Evolutionary conservation across 2,797 vertebrate species (phyloP), one percentile per base, ranked within the genome.

Genomic region (Ciconia nigra): DNA sequence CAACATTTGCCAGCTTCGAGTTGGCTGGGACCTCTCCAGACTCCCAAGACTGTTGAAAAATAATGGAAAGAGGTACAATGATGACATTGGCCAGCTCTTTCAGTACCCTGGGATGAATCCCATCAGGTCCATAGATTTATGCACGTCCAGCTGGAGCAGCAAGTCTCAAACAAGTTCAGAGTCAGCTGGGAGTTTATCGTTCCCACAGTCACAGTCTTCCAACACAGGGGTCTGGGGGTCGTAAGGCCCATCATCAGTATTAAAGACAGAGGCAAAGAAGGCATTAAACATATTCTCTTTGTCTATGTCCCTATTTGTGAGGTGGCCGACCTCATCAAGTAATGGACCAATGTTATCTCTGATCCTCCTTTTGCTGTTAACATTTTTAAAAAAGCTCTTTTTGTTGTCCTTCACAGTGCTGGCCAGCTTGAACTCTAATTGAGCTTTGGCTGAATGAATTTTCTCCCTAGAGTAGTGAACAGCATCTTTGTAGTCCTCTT

Each of bases 201-300:
- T 7, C 22, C 24, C 15, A 2, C 4, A 15, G 44, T 41, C 11
- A n/a, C 6, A 2, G 19, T 59, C 46, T 51, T 70, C 25, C 25
- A 29, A 24, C 55, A 29, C 15, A 42, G 44, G 52, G 2, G 10
- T 82, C 12, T 1, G 0, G 15, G 11, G 29, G 4, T n/a, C 18
- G 9, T 19, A 58, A 31, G 25, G 15, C 8, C 25, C 25, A 42
- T 21, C 16, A 26, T 13, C 9, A 6, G 8, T 51, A 31, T 29
- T 42, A 51, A 35, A 82, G 31, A 29, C 15, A 21, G 28, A 47
- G 15, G 31, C 10, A 28, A 72, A n/a, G 8, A 35, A 42, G 25
- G 15, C 13, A 29, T 59, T 35, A 70, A 69, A 29, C 7, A 1
- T n/a, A 9, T 42, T 12, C 2, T 0, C 7, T 63, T 29, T 21